Percentiles rank a stretch among this genome's conserved stretches.
Conservation (phyloP, 1,140 invertebrate species). For the Paramacrobiotus metropolitanus region DNA sequence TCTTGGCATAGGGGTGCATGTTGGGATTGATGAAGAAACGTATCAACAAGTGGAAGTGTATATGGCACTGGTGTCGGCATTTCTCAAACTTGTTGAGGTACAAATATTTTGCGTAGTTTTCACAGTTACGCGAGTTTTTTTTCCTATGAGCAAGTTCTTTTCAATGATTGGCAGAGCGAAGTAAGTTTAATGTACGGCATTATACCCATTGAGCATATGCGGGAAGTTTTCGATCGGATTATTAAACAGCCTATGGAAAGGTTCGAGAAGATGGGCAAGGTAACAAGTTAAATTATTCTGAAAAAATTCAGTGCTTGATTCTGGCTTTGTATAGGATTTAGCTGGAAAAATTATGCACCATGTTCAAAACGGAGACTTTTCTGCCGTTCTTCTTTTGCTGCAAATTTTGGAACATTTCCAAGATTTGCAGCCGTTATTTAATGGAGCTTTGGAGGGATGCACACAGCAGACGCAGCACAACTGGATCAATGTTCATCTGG, state of each 20-base stretch:
- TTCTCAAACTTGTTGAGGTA: constrained; percentile 60
- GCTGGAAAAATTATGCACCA: background rate
- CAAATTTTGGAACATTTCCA: constrained; percentile 59
- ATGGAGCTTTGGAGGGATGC: constrained; percentile 26
- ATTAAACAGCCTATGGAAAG: constrained; percentile 57
- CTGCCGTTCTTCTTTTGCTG: constrained; percentile 54
- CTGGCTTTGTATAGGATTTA: background rate
- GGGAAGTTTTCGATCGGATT: constrained; percentile 52
- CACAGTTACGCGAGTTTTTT: background rate
- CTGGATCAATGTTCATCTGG: constrained; percentile 17
- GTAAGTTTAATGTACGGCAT: constrained; percentile 53
- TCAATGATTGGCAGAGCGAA: constrained; percentile 34
- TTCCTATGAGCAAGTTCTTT: constrained; percentile 9
- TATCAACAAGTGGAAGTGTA: constrained; percentile 59
- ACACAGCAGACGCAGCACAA: constrained; percentile 20
- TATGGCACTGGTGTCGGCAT: constrained; percentile 51
- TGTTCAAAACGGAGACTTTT: constrained; percentile 33
- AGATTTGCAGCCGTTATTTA: constrained; percentile 55
- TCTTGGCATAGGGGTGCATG: no score
- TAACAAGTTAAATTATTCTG: constrained; percentile 17
- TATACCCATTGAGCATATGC: constrained; percentile 46
- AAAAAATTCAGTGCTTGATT: background rate
- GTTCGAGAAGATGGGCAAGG: constrained; percentile 59
- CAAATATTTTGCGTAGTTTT: constrained; percentile 7
- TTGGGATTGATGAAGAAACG: background rate